Base-by-base conservation (phyloP, 2,888 invertebrate species). In the Hipparchia semele region DNA sequence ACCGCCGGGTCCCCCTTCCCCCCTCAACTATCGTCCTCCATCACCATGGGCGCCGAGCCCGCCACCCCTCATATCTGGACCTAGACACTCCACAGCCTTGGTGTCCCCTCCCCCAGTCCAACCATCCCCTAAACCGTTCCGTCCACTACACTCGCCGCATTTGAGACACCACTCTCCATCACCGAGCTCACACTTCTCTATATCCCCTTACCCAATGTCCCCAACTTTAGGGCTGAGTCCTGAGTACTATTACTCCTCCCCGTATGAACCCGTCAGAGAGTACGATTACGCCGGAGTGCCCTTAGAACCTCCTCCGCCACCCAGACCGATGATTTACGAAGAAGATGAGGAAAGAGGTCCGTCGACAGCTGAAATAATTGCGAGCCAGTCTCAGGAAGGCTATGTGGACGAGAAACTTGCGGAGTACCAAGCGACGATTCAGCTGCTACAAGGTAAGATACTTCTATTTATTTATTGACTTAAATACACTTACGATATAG, bases 321-420 rank as follows among this genome's bases (percentile, higher is more conserved):
- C 94, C 79, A 95, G 95, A 81, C 95, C 95, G 79, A 92, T 94
- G 94, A 94, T 95, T 77, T 95, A 95, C 80, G 94, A 95, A 78
- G 95, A 95, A 83, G 96, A 97, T 73, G 97, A 96, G 85, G 96
- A 96, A 78, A 95, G 96, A 80, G 97, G 98, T 62, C 97, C 97
- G 9, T 97, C 98, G 74, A 98, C 98, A 23, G 98, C 98, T 65
- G 98, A 98, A 90, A 98, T 98, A 82, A 98, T 98, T 82, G 98
- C 98, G 76, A 97, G 96, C 87, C 98, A 98, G 92, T 98, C 98
- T 75, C 98, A 98, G 93, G 98, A 98, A 90, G 98, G 98, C 91
- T 98, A 98, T 89, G 96, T 98, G 78, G 98, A 98, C 87, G 98
- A 98, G 91, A 97, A 98, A 89, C 95, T 98, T 83, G 98, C 98